Evolutionary conservation across 2,888 invertebrate genomes (phyloP), one percentile per base, ranked within the genome.

Genomic region (Callinectes sapidus): DNA sequence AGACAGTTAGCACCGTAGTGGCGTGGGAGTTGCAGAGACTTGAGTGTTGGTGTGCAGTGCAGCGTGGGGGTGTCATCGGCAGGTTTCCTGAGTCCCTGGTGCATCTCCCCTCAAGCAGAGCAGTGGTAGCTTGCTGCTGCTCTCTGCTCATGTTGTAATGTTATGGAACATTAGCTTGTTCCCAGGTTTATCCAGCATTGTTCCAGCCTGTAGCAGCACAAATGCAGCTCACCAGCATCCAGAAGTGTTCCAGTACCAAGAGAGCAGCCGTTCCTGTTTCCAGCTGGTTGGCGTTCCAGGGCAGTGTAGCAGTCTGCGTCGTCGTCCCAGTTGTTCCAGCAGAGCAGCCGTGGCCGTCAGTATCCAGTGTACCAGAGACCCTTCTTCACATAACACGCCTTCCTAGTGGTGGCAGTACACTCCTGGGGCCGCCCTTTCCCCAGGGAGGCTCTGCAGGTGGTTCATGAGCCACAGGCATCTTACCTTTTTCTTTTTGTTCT

Each of bases 141-240:
- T 48, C 77, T 77, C 71, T 42, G 55, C 71, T 42, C 89, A 77
- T 71, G 71, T 35, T 66, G 71, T 89, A 42, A 89, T 35, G 54
- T 77, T 89, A 48, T 89, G 89, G 89, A 71, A 89, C 89, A 89
- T 77, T 89, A 77, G 39, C 89, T 89, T 89, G 89, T 89, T 89
- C 89, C 89, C 71, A 77, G 48, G 71, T 89, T 39, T 77, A 77
- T 77, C 23, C 89, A 89, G 89, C 71, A 89, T 89, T 89, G 71
- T 89, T 89, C 89, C 89, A 89, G 89, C 77, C 39, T 89, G 71
- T 61, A 89, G 71, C 89, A 89, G 89, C 48, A 39, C 61, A 35
- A 66, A 13, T 35, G 23, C 88, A 55, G 54, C 89, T 5, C 71
- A 8, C 42, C 89, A 42, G 77, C 77, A 23, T 89, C 89, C 77